Base-by-base conservation (phyloP, 2,888 invertebrate genomes). In the Malacosoma neustria region DNA sequence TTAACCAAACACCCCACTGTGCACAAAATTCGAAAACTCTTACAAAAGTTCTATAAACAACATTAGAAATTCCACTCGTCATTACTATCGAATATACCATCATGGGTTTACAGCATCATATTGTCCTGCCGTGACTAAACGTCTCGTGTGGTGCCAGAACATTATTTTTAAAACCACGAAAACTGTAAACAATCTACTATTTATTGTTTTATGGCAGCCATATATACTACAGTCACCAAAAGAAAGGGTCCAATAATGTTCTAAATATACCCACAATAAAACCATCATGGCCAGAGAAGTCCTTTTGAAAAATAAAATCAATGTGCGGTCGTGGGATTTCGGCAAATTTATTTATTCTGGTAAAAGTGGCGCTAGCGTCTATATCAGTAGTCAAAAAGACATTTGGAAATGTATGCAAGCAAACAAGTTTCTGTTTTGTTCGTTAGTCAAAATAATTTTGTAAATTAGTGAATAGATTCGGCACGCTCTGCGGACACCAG, bases 181-280 rank as follows among this genome's bases (percentile, higher is more conserved):
- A 62, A 69, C 59, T 61, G 69, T 74, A 77, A 79, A 81, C 80
- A 79, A 80, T 75, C 57, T 49, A 43, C 57, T 71, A 76, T 82
- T 82, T 80, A 84, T 82, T 80, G 75, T 84, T 84, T 84, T 80
- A 84, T 75, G 66, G 68, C 74, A 59, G 61, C 67, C 62, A 74
- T 82, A 81, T n/a, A n/a, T 72, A 81, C 73, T 75, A 64, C 67
- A 51, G 70, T 66, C 71, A 61, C 64, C 55, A 48, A 51, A 69
- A 67, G 69, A 77, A 65, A 59, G 63, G 67, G 60, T 40, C 62
- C 64, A 69, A 74, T 76, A 62, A 72, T 68, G 65, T 68, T 43
- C 47, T 63, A 68, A 81, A 80, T 72, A 72, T 61, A 63, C 68
- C 74, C 69, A 66, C 71, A 77, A 80, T 84, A 82, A 81, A 84